Conservation (phyloP, 2,797 vertebrate species). For the Pteronotus mesoamericanus region DNA sequence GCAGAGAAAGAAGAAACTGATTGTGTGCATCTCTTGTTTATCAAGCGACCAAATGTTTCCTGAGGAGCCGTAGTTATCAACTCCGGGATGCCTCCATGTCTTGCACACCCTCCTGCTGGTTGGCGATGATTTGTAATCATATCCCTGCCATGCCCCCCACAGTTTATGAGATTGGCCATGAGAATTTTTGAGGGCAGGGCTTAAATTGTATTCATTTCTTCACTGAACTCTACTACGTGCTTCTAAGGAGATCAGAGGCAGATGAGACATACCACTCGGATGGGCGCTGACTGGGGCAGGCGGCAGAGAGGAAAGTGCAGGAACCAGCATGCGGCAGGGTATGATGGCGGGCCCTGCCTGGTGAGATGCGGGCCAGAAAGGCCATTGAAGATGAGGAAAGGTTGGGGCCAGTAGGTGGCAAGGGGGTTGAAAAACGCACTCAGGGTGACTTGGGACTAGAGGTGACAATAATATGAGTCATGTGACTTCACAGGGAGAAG, state of each 20-base stretch:
- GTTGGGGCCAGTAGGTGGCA: accelerated
- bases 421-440: neutral
- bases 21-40: neutral
- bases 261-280: neutral
- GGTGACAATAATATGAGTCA: too few relatives aligned
- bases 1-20: neutral
- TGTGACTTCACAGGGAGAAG: neutral
- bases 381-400: neutral
- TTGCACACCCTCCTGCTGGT: neutral
- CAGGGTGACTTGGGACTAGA: neutral
- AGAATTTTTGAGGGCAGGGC: neutral
- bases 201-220: neutral
- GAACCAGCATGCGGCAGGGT: neutral
- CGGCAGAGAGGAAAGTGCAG: neutral
- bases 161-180: neutral
- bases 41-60: neutral
- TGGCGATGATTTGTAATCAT: neutral
- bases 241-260: neutral
- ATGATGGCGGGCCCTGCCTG: accelerated
- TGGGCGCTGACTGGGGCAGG: neutral
- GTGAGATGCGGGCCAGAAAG: neutral
- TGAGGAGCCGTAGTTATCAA: too few relatives aligned
- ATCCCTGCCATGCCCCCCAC: neutral
- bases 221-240: neutral
- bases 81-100: accelerated